Evolutionary conservation across 92 coral and sea anemone species (phyloP).

Genomic region (Paragorgia papillata): DNA sequence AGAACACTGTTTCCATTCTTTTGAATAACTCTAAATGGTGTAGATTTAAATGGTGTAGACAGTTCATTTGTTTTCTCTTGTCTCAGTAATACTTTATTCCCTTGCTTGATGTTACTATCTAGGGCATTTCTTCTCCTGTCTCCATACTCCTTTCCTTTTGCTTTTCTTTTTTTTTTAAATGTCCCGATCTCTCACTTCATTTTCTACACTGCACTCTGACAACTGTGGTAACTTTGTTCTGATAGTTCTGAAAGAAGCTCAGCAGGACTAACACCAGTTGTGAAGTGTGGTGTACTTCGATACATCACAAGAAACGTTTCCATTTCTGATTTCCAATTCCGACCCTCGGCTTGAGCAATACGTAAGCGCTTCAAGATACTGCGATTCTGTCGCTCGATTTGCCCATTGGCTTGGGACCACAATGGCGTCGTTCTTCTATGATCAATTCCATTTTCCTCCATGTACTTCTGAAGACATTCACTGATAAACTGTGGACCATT

Average conservation of each 20-base stretch:
- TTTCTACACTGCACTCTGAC: no score
- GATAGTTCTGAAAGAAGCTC: slow-evolving; percentile 29
- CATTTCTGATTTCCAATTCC: slow-evolving; percentile 5
- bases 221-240: slow-evolving; percentile 13
- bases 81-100: slow-evolving; percentile 28
- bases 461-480: neutral
- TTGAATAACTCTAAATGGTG: slow-evolving; percentile 6
- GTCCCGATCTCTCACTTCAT: no score
- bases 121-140: no score
- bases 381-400: no score
- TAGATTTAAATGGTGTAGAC: slow-evolving; percentile 12
- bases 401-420: slow-evolving; percentile 40
- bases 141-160: no score
- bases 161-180: no score
- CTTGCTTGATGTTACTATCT: no score
- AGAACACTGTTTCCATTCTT: slow-evolving; percentile 20
- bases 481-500: slow-evolving; percentile 41
- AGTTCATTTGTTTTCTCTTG: slow-evolving; percentile 27
- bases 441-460: slow-evolving; percentile 16
- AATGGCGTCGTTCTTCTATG: neutral
- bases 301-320: neutral
- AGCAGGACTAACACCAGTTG: slow-evolving; percentile 34
- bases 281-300: slow-evolving; percentile 31
- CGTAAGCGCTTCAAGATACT: neutral
- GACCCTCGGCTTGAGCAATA: slow-evolving; percentile 29